Percentiles rank a stretch among this genome's conserved stretches.
Evolutionary conservation across 2,888 invertebrate genomes (phyloP).

Genomic region (Colletes collaris): DNA sequence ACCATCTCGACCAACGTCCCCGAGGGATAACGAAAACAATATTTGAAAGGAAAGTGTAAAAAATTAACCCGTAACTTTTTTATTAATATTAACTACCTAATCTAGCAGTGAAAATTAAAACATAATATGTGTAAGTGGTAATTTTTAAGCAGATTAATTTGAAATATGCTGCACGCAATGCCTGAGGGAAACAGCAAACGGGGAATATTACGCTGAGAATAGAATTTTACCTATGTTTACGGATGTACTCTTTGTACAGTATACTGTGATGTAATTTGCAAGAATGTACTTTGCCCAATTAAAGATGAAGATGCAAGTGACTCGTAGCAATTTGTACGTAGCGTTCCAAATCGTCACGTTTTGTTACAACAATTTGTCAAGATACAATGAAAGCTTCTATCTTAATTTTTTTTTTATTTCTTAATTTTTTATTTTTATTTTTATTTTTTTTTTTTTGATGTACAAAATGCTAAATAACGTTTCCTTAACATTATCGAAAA

Average conservation of each 20-base stretch:
- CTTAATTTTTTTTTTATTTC: constrained; percentile 13
- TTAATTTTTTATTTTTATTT: not conserved
- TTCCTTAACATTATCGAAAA: no score
- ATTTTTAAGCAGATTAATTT: constrained; percentile 12
- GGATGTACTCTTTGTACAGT: constrained; percentile 30
- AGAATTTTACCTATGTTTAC: constrained; percentile 23
- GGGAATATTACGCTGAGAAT: constrained; percentile 52
- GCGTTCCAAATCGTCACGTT: not conserved
- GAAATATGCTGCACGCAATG: constrained; percentile 17
- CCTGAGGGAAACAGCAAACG: constrained; percentile 11
- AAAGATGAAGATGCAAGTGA: constrained; percentile 24
- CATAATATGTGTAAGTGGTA: constrained; percentile 25
- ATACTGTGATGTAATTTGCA: constrained; percentile 37
- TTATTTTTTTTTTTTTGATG: no score
- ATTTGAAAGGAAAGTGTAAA: not conserved
- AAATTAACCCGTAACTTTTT: constrained; percentile 4
- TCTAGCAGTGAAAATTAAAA: constrained; percentile 10
- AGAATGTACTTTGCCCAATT: constrained; percentile 15
- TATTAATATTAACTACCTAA: constrained; percentile 1
- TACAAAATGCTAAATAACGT: no score
- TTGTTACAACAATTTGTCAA: not conserved
- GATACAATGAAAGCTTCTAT: not conserved
- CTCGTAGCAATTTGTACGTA: not conserved
- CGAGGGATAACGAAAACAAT: not conserved
- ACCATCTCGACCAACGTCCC: not conserved